phyloP scores from a whole-genome alignment of 2,113 vertebrate genomes.

The Amblyopsis rosae region DNA sequence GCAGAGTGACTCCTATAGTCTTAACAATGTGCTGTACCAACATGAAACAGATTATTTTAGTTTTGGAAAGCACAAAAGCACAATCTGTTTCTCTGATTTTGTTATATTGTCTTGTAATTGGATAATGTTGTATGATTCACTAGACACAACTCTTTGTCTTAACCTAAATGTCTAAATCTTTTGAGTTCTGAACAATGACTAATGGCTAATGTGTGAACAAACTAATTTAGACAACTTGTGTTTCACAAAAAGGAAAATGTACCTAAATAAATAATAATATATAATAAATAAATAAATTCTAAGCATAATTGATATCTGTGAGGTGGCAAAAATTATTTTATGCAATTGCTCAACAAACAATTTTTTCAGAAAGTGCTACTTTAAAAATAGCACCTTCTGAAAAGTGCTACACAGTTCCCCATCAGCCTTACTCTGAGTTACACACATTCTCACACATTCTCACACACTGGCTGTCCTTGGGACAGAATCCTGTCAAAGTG shows the following conservation, averaged over 20 bases:
- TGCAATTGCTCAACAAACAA: conserved; percentile 48
- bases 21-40: conserved; percentile 28
- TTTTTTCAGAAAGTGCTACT: background rate
- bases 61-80: conserved; percentile 18
- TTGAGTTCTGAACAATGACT: no score
- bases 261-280: conserved; percentile 12
- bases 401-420: conserved; percentile 10
- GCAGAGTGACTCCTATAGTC: conserved; percentile 31
- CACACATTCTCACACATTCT: conserved; percentile 18
- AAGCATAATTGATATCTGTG: no score
- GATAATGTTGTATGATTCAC: background rate
- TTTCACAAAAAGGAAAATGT: conserved; percentile 53
- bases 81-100: background rate
- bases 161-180: no score
- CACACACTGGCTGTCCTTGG: conserved; percentile 42
- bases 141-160: background rate
- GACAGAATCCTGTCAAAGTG: conserved; percentile 50
- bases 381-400: no score
- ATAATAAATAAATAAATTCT: no score
- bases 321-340: no score
- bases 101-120: conserved; percentile 7
- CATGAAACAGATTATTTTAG: conserved; percentile 29
- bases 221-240: conserved; percentile 17
- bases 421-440: conserved; percentile 12
- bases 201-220: conserved; percentile 36